These are phyloP conservation scores for Siphamia tubifer DNA, from an alignment of 2,113 vertebrate genomes.

Conservation along the genomic window DNA sequence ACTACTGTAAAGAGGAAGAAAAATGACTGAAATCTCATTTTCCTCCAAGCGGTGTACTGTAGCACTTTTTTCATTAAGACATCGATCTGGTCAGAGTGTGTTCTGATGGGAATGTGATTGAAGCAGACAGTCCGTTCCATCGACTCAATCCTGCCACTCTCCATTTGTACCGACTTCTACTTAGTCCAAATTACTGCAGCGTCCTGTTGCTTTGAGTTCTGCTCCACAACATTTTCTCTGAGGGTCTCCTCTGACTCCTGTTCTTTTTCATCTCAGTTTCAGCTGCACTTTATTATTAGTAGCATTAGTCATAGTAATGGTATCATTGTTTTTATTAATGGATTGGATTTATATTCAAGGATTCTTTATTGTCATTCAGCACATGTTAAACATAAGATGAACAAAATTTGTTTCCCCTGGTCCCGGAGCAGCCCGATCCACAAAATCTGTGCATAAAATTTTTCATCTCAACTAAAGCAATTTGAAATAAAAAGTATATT, in stretches of 20 bases:
- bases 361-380: too few species aligned
- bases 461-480: too few species aligned
- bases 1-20: not conserved
- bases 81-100: not conserved
- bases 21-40: not conserved
- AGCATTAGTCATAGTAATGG: too few species aligned
- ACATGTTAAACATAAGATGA: too few species aligned
- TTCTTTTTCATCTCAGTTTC: not conserved
- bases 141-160: not conserved
- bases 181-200: constrained; percentile 8
- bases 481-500: too few species aligned
- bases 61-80: not conserved
- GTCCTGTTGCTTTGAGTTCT: not conserved
- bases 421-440: too few species aligned
- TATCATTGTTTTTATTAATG: too few species aligned
- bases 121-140: constrained; percentile 5
- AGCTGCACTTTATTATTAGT: too few species aligned
- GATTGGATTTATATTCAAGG: too few species aligned
- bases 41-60: not conserved
- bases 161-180: not conserved
- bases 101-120: not conserved
- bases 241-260: not conserved
- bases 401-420: too few species aligned
- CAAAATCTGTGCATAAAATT: too few species aligned
- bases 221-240: not conserved